Percentiles rank a stretch among this genome's conserved stretches.
Evolutionary conservation across 2,888 invertebrate genomes (phyloP).

Genomic region (Acleris sparsana): DNA sequence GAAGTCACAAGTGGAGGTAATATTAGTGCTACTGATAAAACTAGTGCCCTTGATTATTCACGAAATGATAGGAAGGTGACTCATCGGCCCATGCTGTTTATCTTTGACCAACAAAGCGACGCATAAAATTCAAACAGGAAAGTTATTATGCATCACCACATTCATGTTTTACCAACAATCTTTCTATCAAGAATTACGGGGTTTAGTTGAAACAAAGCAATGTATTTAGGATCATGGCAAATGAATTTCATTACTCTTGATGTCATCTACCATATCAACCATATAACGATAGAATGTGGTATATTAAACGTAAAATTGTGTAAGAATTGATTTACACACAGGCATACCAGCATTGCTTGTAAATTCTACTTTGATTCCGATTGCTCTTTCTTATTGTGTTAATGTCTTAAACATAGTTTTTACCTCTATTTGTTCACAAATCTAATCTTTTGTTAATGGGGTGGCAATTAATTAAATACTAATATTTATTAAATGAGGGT

Average conservation of each 20-base stretch:
- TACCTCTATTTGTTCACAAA: constrained; percentile 4
- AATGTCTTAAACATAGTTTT: background rate
- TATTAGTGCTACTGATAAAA: constrained; percentile 24
- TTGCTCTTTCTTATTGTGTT: too few species aligned
- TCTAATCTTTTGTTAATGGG: background rate
- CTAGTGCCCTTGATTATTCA: constrained; percentile 21
- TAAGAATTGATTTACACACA: too few species aligned
- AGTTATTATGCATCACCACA: constrained; percentile 12
- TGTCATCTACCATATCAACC: too few species aligned
- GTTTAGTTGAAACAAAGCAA: too few species aligned
- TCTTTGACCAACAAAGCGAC: constrained; percentile 13
- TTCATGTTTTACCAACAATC: background rate
- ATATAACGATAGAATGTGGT: too few species aligned
- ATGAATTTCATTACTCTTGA: too few species aligned
- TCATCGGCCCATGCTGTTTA: constrained; percentile 15
- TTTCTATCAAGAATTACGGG: too few species aligned
- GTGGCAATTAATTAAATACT: background rate
- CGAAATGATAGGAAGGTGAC: constrained; percentile 25
- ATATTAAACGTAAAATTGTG: too few species aligned
- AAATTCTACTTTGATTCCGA: too few species aligned
- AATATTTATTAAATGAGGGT: constrained; percentile 1
- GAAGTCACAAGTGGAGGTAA: constrained; percentile 28
- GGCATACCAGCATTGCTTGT: too few species aligned
- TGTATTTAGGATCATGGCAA: too few species aligned
- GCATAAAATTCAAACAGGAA: constrained; percentile 5